Conservation (phyloP, 1,140 invertebrate species). For the Galleria mellonella region DNA sequence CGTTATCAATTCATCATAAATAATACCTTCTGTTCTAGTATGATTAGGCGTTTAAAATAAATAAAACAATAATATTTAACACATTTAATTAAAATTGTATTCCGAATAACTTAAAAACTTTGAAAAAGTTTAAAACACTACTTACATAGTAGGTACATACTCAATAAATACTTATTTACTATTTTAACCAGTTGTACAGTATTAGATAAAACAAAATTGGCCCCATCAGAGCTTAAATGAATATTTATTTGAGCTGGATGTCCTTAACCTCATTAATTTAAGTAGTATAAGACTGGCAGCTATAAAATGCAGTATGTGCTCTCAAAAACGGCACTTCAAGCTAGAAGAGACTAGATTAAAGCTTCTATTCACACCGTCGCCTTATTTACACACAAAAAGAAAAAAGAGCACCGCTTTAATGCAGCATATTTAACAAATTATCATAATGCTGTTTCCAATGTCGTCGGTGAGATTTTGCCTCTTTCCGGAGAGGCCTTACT, state of each 20-base stretch:
- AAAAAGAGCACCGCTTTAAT: constrained; percentile 46
- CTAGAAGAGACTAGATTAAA: constrained; percentile 71
- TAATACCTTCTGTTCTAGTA: too few relatives aligned
- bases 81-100: constrained; percentile 68
- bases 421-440: constrained; percentile 22
- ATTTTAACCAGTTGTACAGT: constrained; percentile 39
- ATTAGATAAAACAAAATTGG: constrained; percentile 56
- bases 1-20: too few relatives aligned
- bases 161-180: constrained; percentile 70
- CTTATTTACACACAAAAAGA: constrained; percentile 32
- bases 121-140: constrained; percentile 63
- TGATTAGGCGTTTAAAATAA: too few relatives aligned
- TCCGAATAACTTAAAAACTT: constrained; percentile 69
- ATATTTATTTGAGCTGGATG: constrained; percentile 40
- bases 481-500: constrained; percentile 51
- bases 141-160: constrained; percentile 48
- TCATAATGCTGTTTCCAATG: constrained; percentile 78
- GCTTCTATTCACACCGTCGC: constrained; percentile 61
- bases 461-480: constrained; percentile 57
- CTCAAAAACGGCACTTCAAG: constrained; percentile 55
- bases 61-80: constrained; percentile 40
- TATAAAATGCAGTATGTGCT: constrained; percentile 28
- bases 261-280: constrained; percentile 13
- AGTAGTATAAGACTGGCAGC: constrained; percentile 38
- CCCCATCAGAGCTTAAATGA: constrained; percentile 51